Evolutionary conservation across 2,113 vertebrate species (phyloP).

Genomic region (Sinocyclocheilus anshuiensis): DNA sequence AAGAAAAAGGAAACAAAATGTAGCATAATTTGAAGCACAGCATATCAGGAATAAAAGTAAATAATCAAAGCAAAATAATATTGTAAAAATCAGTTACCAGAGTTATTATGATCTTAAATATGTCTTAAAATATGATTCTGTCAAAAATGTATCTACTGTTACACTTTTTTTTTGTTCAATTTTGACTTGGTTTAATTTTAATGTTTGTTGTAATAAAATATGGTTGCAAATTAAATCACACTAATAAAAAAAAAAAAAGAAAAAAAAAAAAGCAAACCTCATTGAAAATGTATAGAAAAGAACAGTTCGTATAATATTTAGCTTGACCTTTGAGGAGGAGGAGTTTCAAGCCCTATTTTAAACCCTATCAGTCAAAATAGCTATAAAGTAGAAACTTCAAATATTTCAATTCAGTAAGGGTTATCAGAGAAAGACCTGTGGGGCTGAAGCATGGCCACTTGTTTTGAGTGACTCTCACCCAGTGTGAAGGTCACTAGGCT

Average conservation of each 20-base stretch:
- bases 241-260: not conserved
- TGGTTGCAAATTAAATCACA: not conserved
- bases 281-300: not conserved
- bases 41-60: too few relatives aligned
- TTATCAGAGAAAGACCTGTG: constrained; percentile 2
- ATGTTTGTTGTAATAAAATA: not conserved
- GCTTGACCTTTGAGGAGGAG: not conserved
- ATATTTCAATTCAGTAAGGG: not conserved
- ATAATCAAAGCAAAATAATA: too few relatives aligned
- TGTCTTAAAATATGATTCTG: too few relatives aligned
- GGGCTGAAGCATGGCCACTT: constrained; percentile 32
- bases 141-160: too few relatives aligned
- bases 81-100: too few relatives aligned
- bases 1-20: too few relatives aligned
- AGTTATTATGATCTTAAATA: too few relatives aligned
- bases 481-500: constrained; percentile 60
- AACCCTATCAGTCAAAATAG: not conserved
- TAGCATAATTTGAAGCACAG: too few relatives aligned
- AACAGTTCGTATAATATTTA: constrained; percentile 6
- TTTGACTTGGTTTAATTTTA: not conserved
- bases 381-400: not conserved
- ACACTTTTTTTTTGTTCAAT: too few relatives aligned
- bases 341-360: not conserved
- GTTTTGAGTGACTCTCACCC: constrained; percentile 49
- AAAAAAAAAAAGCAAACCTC: not conserved